These are phyloP conservation scores for Drosophila borborema DNA, from an alignment of 2,888 invertebrate genomes.

Conservation along the genomic window DNA sequence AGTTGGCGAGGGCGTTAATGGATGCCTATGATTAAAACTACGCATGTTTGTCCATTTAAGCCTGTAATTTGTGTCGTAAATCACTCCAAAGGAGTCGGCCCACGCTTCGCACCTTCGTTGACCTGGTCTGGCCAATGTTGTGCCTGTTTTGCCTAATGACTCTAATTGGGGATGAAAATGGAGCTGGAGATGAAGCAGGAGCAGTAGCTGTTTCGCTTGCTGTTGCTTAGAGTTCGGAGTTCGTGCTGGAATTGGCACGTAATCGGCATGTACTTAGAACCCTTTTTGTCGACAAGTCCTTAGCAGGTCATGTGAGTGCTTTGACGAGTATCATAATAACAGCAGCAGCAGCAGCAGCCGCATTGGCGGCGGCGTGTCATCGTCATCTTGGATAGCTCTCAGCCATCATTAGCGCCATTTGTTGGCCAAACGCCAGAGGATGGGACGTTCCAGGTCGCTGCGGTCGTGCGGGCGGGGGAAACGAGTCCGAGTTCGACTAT, in stretches of 20 bases:
- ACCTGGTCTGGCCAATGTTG: slow-evolving; percentile 43
- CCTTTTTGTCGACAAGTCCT: slow-evolving; percentile 55
- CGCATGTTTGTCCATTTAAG: slow-evolving; percentile 79
- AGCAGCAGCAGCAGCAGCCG: slow-evolving; percentile 23
- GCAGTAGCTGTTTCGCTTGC: not conserved
- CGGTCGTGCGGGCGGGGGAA: not conserved
- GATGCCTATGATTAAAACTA: slow-evolving; percentile 75
- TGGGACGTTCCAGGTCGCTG: slow-evolving; percentile 8
- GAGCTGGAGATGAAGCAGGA: slow-evolving; percentile 15
- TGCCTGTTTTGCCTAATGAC: slow-evolving; percentile 63
- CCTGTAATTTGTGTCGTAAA: slow-evolving; percentile 76
- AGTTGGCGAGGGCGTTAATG: slow-evolving; percentile 61
- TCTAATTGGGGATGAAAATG: slow-evolving; percentile 74
- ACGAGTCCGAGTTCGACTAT: slow-evolving; percentile 31
- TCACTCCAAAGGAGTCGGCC: slow-evolving; percentile 66
- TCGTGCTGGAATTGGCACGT: slow-evolving; percentile 40
- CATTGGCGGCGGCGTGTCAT: slow-evolving; percentile 56
- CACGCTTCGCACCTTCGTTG: slow-evolving; percentile 66
- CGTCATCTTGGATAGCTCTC: slow-evolving; percentile 51
- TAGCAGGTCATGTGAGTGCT: slow-evolving; percentile 53
- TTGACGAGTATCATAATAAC: slow-evolving; percentile 27
- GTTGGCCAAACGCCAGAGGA: slow-evolving; percentile 23
- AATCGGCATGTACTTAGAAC: slow-evolving; percentile 59
- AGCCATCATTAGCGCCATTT: slow-evolving; percentile 76
- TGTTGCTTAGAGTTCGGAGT: not conserved